Percentiles rank a stretch among this genome's conserved stretches.
Conservation (phyloP, 2,797 vertebrate genomes). For the Hapalemur alaotrensis region DNA sequence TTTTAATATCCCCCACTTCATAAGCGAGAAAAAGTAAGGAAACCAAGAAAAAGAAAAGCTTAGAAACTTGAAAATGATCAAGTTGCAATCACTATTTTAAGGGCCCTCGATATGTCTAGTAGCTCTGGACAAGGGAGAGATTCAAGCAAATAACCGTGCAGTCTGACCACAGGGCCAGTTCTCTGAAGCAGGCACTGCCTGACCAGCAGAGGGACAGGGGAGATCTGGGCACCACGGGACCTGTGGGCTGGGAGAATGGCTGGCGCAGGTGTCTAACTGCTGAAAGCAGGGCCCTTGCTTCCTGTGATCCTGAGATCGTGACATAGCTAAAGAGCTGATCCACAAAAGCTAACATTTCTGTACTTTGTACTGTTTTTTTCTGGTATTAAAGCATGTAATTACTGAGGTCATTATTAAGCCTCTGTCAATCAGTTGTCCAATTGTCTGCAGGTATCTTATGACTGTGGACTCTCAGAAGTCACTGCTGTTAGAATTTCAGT, state of each 20-base stretch:
- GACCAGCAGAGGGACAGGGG: not conserved
- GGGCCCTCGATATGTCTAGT: rapidly evolving
- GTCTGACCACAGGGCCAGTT: not conserved
- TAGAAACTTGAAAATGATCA: not conserved
- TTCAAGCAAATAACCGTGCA: not conserved
- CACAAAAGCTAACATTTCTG: not conserved
- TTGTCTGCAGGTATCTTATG: not conserved
- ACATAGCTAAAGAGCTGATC: not conserved
- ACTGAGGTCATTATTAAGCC: not conserved
- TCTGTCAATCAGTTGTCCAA: not conserved
- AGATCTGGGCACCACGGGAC: too few species aligned
- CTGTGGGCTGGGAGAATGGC: not conserved
- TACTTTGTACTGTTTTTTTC: not conserved
- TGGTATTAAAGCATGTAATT: not conserved
- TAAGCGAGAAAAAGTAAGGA: not conserved
- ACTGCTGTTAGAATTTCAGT: not conserved
- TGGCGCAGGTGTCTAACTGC: not conserved
- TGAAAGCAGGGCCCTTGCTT: not conserved
- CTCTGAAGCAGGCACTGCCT: not conserved
- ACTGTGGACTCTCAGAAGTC: not conserved
- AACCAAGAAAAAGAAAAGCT: not conserved
- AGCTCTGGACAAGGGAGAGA: not conserved
- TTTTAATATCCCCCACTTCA: not conserved
- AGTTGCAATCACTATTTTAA: not conserved
- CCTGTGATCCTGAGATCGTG: not conserved